Base-by-base conservation (phyloP, 2,888 invertebrate genomes). In the Himalopsyche japonica region DNA sequence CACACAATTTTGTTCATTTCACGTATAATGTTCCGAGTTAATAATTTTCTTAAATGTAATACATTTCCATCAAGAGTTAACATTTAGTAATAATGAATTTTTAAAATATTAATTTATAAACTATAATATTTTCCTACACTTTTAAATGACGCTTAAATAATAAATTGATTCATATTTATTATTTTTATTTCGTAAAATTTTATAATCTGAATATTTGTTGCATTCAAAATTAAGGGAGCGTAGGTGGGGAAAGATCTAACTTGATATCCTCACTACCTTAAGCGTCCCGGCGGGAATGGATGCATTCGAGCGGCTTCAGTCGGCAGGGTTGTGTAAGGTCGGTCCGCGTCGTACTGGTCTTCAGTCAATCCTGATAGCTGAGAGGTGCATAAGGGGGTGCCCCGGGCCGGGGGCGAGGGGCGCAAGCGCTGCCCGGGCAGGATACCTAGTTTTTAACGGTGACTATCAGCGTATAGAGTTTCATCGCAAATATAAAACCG, bases 371-470 rank as follows among this genome's bases (percentile, higher is more conserved):
- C 20, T 57, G 57, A 57, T n/a, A 24, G 57, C 57, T 57, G 57
- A 57, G 57, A 57, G 57, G 76, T 30, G 34, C 34, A 76, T 76
- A 34, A 15, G 34, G 27, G 76, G 34, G 27, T 32, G 18, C 47
- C 81, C 81, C 81, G 81, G 81, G 81, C 76, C 27, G 48, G 76
- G 81, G 76, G 81, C 49, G 76, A 20, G 34, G 30, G 48, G 81
- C 81, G 81, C 81, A 15, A 47, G 81, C 81, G 81, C 81, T 34
- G 24, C 81, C 81, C 81, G 81, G 81, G 81, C 81, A 76, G 76
- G 57, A 57, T 57, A 24, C 20, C 57, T 57, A 57, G 57, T 57
- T 57, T 57, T 57, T 20, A n/a, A 20, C 57, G 7, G 10, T 2
- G 57, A 57, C 20, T 43, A 43, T 43, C 43, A 20, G 7, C 24